Conservation (phyloP, 2,888 invertebrate genomes). For the Stenodera caucasica region DNA sequence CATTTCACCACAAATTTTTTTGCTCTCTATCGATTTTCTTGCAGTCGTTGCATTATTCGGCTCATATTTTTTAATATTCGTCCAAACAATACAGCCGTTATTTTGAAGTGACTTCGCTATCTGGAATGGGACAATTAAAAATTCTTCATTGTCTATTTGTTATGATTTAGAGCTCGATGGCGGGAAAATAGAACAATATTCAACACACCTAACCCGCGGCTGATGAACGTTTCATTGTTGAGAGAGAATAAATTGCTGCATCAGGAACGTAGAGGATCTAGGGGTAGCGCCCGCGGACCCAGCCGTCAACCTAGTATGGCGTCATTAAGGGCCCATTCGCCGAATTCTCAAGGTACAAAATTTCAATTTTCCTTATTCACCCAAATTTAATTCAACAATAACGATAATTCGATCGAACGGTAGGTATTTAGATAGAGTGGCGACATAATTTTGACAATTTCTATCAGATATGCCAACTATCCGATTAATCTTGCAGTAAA, state of each 20-base stretch:
- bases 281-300: slow-evolving; percentile 77
- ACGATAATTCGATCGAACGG: not conserved
- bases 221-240: slow-evolving; percentile 88
- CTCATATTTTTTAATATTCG: no score
- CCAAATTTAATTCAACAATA: not conserved
- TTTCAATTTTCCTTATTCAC: not conserved
- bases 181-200: slow-evolving; percentile 90
- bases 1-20: no score
- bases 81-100: no score
- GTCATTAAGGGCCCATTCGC: slow-evolving; percentile 79
- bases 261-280: slow-evolving; percentile 77
- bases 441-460: not conserved
- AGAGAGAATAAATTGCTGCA: slow-evolving; percentile 80
- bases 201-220: slow-evolving; percentile 89
- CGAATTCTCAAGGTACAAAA: slow-evolving; percentile 66
- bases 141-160: not conserved
- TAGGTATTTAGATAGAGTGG: no score
- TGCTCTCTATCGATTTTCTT: no score
- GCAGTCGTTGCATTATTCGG: no score
- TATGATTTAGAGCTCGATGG: slow-evolving; percentile 78
- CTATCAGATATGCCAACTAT: not conserved
- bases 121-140: not conserved
- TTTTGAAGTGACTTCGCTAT: not conserved
- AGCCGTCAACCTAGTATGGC: slow-evolving; percentile 85
- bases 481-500: slow-evolving; percentile 14